Conservation (phyloP, 2,888 invertebrate genomes). For the Ypsolopha sequella region DNA sequence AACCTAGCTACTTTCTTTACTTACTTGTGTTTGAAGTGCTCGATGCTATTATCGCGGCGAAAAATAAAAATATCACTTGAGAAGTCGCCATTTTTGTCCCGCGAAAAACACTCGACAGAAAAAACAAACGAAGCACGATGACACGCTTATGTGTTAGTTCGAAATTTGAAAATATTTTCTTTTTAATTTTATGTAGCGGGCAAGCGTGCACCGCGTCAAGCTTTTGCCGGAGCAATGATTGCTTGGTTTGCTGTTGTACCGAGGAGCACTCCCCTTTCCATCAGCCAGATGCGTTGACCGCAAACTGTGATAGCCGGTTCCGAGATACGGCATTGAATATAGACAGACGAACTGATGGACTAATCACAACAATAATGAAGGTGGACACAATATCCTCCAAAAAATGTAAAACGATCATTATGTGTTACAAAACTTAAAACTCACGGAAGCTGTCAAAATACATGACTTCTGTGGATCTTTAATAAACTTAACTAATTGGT, state of each 20-base stretch:
- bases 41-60: conserved; percentile 36
- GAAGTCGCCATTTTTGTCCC: conserved; percentile 34
- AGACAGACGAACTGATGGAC: neutral
- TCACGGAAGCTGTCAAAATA: no score
- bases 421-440: no score
- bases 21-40: conserved; percentile 53
- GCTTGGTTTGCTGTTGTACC: no score
- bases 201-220: conserved; percentile 38
- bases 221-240: conserved; percentile 42
- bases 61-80: conserved; percentile 36
- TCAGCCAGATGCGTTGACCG: conserved; percentile 34
- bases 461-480: no score
- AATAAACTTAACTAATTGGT: no score
- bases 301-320: conserved; percentile 7
- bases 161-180: conserved; percentile 1
- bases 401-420: no score
- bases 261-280: conserved; percentile 31
- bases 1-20: conserved; percentile 16
- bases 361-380: no score
- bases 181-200: conserved; percentile 9
- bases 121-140: conserved; percentile 6
- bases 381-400: no score
- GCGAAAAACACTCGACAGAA: neutral
- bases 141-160: conserved; percentile 12
- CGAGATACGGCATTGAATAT: neutral